Base-by-base conservation (phyloP, 2,888 invertebrate species). In the Tetranychus piercei region DNA sequence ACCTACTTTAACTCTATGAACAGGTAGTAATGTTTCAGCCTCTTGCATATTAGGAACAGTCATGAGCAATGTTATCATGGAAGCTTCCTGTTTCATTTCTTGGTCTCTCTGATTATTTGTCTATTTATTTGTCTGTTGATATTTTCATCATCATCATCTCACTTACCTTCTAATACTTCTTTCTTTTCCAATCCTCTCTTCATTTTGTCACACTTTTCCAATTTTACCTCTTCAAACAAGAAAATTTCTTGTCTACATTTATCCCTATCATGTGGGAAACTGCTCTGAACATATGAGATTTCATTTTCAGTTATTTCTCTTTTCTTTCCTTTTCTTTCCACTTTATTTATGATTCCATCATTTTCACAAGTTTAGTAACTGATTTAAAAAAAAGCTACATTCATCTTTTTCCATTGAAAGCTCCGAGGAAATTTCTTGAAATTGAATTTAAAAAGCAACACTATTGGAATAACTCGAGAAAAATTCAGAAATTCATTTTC, bases 51-150 rank as follows among this genome's bases (percentile, higher is more conserved):
- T 55, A 55, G 55, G 2, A 55, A 55, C 55, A 15, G 55, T 55
- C 55, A 55, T 55, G 55, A 55, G 55, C 55, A 55, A 55, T 55
- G 15, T 55, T 6, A 55, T 55, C 15, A 55, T 55, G 55, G 55
- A 55, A 55, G 55, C 55, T 55, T 55, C 55, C 55, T 55, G 55
- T 55, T 55, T 7, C 9, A 55, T 55, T 55, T 55, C 34, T 69
- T 69, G 69, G 6, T 23, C 34, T 69, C 8, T 69, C 15, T 69
- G 69, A 69, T 69, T 34, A 34, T 69, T 69, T 69, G 55, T 55
- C 55, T 55, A 15, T 55, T 55, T 55, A 55, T 55, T 55, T 55
- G 55, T 55, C 55, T 55, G 6, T 55, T 55, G 55, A 15, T 55
- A 7, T 55, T 15, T 55, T 55, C 15, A 55, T 55, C 55, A 15